phyloP scores from a whole-genome alignment of 2,797 vertebrate genomes.

The Florisuga fusca region DNA sequence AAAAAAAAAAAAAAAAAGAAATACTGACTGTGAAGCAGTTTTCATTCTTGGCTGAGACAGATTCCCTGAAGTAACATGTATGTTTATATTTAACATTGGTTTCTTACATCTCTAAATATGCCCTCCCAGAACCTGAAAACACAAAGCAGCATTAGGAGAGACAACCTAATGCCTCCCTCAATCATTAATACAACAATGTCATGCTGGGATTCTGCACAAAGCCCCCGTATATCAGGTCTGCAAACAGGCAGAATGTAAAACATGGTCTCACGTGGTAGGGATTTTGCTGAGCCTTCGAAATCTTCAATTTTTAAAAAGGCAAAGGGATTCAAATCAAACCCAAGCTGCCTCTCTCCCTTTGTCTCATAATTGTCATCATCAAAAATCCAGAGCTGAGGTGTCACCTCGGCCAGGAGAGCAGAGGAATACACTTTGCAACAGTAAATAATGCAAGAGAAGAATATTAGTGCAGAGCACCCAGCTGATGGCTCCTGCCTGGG shows the following conservation, averaged over 20 bases:
- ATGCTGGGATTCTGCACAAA: neutral
- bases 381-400: neutral
- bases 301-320: conserved; percentile 44
- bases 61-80: neutral
- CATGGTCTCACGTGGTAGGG: neutral
- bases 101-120: neutral
- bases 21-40: neutral
- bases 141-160: conserved; percentile 3
- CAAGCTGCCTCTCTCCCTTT: neutral
- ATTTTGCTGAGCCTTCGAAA: conserved; percentile 32
- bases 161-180: neutral
- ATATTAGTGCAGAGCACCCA: neutral
- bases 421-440: neutral
- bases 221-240: neutral
- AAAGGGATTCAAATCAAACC: neutral
- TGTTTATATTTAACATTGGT: conserved; percentile 22
- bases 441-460: neutral
- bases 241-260: conserved; percentile 21
- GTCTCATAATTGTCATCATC: neutral
- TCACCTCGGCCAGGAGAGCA: neutral
- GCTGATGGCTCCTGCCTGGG: neutral
- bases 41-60: neutral
- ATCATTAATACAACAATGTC: neutral
- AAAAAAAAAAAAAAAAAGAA: neutral
- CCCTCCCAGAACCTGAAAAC: conserved; percentile 22